phyloP scores from a whole-genome alignment of 1,140 invertebrate genomes.

The Belonocnema kinseyi region DNA sequence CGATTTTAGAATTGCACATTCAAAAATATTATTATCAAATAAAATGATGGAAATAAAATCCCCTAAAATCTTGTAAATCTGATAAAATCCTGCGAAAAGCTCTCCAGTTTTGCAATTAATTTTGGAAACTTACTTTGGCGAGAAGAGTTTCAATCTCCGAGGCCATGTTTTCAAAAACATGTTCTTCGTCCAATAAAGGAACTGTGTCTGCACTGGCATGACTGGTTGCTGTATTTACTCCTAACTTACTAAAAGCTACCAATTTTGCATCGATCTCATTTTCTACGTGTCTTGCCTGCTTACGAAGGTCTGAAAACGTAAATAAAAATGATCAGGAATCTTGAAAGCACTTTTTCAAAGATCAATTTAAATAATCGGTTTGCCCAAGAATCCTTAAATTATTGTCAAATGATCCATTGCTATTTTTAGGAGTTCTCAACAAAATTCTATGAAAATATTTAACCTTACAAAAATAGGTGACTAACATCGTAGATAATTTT shows the following conservation, averaged over 20 bases:
- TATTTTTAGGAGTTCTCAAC: background rate
- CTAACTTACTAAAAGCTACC: slow-evolving; percentile 96
- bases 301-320: slow-evolving; percentile 86
- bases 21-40: too few species aligned
- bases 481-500: too few species aligned
- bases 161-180: slow-evolving; percentile 94
- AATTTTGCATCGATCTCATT: slow-evolving; percentile 98
- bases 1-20: too few species aligned
- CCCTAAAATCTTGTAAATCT: too few species aligned
- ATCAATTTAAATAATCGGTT: too few species aligned
- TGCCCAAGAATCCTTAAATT: too few species aligned
- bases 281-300: slow-evolving; percentile 94
- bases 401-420: background rate
- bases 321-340: background rate
- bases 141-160: slow-evolving; percentile 94
- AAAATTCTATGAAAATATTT: too few species aligned
- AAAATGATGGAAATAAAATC: too few species aligned
- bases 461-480: too few species aligned
- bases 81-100: too few species aligned
- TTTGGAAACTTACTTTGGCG: slow-evolving; percentile 80
- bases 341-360: too few species aligned
- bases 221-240: slow-evolving; percentile 80
- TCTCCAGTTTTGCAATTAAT: too few species aligned
- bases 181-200: slow-evolving; percentile 89
- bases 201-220: slow-evolving; percentile 81